Conservation (phyloP, 2,888 invertebrate genomes). For the Eupithecia pulchellata region DNA sequence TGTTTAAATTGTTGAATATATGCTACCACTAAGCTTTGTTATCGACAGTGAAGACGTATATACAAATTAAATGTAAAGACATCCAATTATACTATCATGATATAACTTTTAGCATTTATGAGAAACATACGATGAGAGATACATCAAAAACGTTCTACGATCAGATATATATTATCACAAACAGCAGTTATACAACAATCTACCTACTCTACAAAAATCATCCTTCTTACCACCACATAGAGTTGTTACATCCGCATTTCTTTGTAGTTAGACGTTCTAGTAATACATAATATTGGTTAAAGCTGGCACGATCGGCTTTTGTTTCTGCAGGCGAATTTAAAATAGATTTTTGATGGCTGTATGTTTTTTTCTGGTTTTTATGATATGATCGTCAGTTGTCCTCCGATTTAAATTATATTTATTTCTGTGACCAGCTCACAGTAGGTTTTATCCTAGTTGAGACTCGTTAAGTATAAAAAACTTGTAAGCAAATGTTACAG, state of each 20-base stretch:
- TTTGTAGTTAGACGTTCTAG: constrained; percentile 5
- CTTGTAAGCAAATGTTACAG: too few species aligned
- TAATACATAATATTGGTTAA: neutral
- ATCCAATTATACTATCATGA: constrained; percentile 14
- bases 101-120: constrained; percentile 28
- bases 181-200: constrained; percentile 10
- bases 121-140: too few species aligned
- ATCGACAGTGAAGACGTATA: constrained; percentile 13
- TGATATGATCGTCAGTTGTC: neutral
- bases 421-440: too few species aligned
- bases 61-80: constrained; percentile 19
- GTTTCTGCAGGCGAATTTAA: neutral
- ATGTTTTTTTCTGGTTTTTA: neutral
- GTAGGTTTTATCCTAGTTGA: too few species aligned
- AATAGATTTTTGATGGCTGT: neutral
- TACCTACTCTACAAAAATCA: constrained; percentile 10
- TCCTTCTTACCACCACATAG: constrained; percentile 11
- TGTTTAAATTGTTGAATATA: too few species aligned
- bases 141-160: constrained; percentile 17
- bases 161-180: constrained; percentile 13
- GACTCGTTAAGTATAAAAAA: too few species aligned
- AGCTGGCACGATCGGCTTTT: neutral
- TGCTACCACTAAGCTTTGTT: constrained; percentile 18
- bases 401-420: neutral
- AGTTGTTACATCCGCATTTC: constrained; percentile 51